Percentiles rank a stretch among this genome's conserved stretches.
phyloP scores from a whole-genome alignment of 2,797 vertebrate genomes.

The Leuciscus waleckii region DNA sequence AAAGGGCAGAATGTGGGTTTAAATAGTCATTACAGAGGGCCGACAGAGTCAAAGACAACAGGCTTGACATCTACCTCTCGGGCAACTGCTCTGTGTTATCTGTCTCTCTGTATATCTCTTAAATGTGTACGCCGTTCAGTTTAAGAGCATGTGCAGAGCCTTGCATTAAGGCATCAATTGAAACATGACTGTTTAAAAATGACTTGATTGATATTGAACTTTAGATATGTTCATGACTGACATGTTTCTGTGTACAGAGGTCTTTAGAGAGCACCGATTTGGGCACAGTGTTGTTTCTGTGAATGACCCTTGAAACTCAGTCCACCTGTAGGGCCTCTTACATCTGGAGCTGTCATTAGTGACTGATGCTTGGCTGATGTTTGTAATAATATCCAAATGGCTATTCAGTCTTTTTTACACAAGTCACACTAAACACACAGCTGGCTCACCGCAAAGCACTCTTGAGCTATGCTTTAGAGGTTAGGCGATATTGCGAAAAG shows the following conservation, averaged over 20 bases:
- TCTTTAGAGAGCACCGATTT: conserved; percentile 49
- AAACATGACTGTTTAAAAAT: neutral
- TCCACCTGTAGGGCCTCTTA: conserved; percentile 63
- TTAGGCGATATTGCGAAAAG: conserved; percentile 3
- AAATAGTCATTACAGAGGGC: conserved; percentile 73
- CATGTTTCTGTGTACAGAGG: conserved; percentile 21
- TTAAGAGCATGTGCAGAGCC: neutral
- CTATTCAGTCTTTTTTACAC: conserved; percentile 38
- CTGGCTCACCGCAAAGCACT: conserved; percentile 20
- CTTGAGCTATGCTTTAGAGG: neutral
- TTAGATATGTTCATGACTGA: neutral
- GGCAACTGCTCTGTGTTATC: neutral
- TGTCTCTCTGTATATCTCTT: conserved; percentile 20
- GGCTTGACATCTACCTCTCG: neutral
- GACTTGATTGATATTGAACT: neutral
- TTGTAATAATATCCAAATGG: conserved; percentile 50
- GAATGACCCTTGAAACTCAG: conserved; percentile 61
- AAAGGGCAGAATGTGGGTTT: conserved; percentile 74
- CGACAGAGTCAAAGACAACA: conserved; percentile 65
- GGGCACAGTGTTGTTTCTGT: conserved; percentile 70
- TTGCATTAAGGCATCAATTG: neutral
- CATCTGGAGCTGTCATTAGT: conserved; percentile 86
- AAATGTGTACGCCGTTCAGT: neutral
- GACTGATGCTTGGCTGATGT: conserved; percentile 73
- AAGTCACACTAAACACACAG: conserved; percentile 33